These are phyloP conservation scores for Saguinus imperator DNA, from an alignment of 2,113 vertebrate genomes.

Conservation along the genomic window DNA sequence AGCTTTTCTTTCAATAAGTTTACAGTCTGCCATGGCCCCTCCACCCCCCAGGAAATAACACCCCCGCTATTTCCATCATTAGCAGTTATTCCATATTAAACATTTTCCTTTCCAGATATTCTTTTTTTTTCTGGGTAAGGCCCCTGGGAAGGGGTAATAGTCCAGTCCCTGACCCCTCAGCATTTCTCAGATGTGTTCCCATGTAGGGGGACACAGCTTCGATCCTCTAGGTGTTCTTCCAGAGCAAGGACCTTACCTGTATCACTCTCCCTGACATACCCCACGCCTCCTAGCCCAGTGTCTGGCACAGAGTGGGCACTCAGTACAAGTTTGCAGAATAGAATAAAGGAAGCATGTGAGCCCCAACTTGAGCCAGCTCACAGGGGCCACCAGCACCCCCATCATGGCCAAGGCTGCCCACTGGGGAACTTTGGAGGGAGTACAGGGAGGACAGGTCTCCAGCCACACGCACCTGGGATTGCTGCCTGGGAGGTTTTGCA, in stretches of 20 bases:
- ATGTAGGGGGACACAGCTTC: not conserved
- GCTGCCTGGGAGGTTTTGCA: not conserved
- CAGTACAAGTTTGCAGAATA: not conserved
- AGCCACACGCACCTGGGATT: not conserved
- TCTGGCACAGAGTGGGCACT: not conserved
- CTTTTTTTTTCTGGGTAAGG: constrained; percentile 23
- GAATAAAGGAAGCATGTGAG: not conserved
- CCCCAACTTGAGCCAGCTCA: not conserved
- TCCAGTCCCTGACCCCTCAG: not conserved
- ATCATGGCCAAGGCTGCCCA: not conserved
- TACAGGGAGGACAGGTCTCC: not conserved
- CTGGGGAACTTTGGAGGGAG: not conserved
- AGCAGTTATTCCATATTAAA: constrained; percentile 42
- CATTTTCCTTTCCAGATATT: constrained; percentile 49
- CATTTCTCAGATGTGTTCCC: not conserved
- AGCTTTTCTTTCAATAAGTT: constrained; percentile 51
- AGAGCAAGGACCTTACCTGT: constrained; percentile 29
- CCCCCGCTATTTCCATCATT: constrained; percentile 30
- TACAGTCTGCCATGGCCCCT: constrained; percentile 12
- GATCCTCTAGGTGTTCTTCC: not conserved
- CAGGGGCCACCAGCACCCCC: not conserved
- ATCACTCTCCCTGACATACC: not conserved
- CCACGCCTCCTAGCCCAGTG: not conserved
- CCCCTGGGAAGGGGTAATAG: not conserved
- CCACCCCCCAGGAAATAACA: constrained; percentile 38